phyloP scores from a whole-genome alignment of 2,797 vertebrate species.

The Myotis myotis region DNA sequence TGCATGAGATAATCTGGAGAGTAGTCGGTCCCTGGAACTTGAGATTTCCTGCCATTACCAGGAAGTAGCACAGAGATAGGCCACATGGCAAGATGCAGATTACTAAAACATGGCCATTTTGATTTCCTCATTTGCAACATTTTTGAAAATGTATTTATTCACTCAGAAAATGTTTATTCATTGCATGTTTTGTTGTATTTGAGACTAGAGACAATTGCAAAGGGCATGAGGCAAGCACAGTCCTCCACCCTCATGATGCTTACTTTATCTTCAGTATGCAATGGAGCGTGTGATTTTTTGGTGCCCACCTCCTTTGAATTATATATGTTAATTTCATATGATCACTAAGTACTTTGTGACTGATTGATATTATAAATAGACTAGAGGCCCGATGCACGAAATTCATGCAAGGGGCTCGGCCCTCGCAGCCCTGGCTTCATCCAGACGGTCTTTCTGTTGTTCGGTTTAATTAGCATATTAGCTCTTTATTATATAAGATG shows the following conservation, averaged over 20 bases:
- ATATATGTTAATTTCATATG: not conserved
- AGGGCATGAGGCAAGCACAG: not conserved
- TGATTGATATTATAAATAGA: not conserved
- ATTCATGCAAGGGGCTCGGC: too few species aligned
- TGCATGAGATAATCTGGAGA: not conserved
- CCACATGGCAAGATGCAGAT: not conserved
- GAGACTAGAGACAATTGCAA: not conserved
- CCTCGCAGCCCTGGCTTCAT: too few species aligned
- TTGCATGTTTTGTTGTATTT: not conserved
- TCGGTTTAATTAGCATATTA: too few species aligned
- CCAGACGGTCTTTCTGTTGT: too few species aligned
- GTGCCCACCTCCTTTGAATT: not conserved
- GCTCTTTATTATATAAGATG: too few species aligned
- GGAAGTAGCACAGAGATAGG: not conserved
- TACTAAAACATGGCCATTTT: not conserved
- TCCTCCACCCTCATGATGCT: not conserved
- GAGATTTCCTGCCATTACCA: not conserved
- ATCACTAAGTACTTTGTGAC: not conserved
- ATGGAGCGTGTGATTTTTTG: not conserved
- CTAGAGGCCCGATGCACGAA: too few species aligned
- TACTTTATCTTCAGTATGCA: not conserved
- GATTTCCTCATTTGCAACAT: slow-evolving; percentile 25
- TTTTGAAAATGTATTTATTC: not conserved
- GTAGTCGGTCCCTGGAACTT: not conserved
- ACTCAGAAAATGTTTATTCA: not conserved